These are phyloP conservation scores for Mesocentrotus franciscanus DNA, from an alignment of 53 echinoderm and acorn worm genomes.

Conservation along the genomic window DNA sequence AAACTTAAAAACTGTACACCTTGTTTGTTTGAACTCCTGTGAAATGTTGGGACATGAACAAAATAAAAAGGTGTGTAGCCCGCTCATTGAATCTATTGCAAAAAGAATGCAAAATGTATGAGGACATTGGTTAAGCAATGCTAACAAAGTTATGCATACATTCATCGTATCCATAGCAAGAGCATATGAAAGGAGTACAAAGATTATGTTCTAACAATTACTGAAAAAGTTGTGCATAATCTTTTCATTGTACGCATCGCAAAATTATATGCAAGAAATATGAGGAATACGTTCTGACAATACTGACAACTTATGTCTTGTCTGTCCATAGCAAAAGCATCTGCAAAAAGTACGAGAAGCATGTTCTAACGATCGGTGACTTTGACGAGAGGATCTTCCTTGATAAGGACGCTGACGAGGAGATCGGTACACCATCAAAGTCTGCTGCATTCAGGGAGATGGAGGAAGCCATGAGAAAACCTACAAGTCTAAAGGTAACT, in stretches of 20 bases:
- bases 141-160: neutral
- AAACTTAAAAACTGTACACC: too few relatives aligned
- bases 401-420: conserved; percentile 92
- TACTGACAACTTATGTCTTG: neutral
- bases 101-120: neutral
- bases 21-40: too few relatives aligned
- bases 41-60: too few relatives aligned
- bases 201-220: too few relatives aligned
- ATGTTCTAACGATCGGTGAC: conserved; percentile 95
- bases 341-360: conserved; percentile 93
- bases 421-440: conserved; percentile 96
- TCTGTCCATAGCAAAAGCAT: conserved; percentile 79
- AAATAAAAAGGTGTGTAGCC: too few relatives aligned
- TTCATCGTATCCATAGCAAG: neutral
- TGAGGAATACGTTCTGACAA: conserved; percentile 91
- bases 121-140: too few relatives aligned
- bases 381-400: conserved; percentile 97
- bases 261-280: conserved; percentile 88
- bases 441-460: conserved; percentile 70
- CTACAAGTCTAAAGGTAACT: conserved; percentile 20
- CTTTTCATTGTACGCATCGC: conserved; percentile 46
- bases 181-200: too few relatives aligned
- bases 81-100: neutral
- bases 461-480: conserved; percentile 64
- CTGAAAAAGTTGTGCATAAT: neutral